Base-by-base conservation (phyloP, 2,113 vertebrate species). In the Climacteris rufus region DNA sequence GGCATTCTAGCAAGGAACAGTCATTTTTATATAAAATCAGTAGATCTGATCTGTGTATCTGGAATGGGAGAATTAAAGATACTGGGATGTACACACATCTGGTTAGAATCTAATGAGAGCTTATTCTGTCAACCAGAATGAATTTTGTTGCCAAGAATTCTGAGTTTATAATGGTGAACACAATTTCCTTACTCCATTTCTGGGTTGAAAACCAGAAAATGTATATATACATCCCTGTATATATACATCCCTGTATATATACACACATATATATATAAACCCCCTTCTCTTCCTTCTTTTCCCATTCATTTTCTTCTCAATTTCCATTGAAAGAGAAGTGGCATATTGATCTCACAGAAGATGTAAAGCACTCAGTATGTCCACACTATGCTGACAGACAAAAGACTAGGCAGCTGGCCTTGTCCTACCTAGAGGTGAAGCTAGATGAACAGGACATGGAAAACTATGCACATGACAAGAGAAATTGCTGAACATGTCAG, bases 211-310 rank as follows among this genome's bases (percentile, higher is more conserved):
- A 44, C 3, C 21, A 68, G 10, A 6, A n/a, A n/a, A n/a, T n/a
- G n/a, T n/a, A n/a, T n/a, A n/a, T n/a, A n/a, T n/a, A n/a, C n/a
- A n/a, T 59, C 10, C 17, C 9, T 53, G 1, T 33, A n/a, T n/a
- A n/a, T n/a, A n/a, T n/a, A n/a, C n/a, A 15, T 59, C 10, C 17
- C 9, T 53, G 1, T 33, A 13, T 42, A 24, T 12, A 22, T n/a
- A 44, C 6, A 33, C 9, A 52, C 18, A 17, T 4, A 13, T 5
- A 25, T 0, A 2, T 23, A 40, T 18, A 27, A 13, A n/a, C 16
- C 7, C 11, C 4, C 20, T 76, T 72, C 15, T 12, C 42, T 79
- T 60, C 59, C 21, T 79, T 71, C 23, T 81, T 47, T 47, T 49
- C 31, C 12, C 22, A 61, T 31, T 15, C 10, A 31, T 57, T 66